Percentiles rank a stretch among this genome's conserved stretches.
These are phyloP conservation scores for Acleris literana DNA, from an alignment of 2,888 invertebrate species.

Conservation along the genomic window DNA sequence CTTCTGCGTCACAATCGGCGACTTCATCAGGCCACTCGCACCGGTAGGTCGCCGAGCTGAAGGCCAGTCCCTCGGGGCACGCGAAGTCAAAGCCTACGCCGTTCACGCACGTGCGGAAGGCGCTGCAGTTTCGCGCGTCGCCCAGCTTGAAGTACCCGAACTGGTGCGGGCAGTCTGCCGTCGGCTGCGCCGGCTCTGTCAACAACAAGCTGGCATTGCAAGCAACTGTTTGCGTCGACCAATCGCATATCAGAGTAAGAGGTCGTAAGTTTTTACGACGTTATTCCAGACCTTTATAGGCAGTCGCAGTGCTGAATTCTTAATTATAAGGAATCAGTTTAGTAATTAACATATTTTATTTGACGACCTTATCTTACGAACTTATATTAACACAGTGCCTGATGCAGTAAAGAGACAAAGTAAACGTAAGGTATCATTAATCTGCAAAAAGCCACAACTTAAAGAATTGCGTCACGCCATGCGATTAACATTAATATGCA, in stretches of 20 bases:
- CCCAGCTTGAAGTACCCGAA: slow-evolving; percentile 91
- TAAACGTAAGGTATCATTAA: neutral
- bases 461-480: slow-evolving; percentile 17
- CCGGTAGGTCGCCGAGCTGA: slow-evolving; percentile 87
- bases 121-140: slow-evolving; percentile 85
- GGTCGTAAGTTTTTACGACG: slow-evolving; percentile 4
- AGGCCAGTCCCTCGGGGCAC: slow-evolving; percentile 93
- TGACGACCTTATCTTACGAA: neutral
- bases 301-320: slow-evolving; percentile 17
- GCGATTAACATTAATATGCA: slow-evolving; percentile 12
- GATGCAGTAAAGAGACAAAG: slow-evolving; percentile 1
- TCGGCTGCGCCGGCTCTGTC: slow-evolving; percentile 87
- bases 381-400: neutral
- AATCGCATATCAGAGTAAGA: no score
- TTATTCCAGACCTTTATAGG: slow-evolving; percentile 1
- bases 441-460: slow-evolving; percentile 9
- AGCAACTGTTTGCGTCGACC: no score
- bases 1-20: slow-evolving; percentile 90
- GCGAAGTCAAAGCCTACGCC: slow-evolving; percentile 89
- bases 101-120: slow-evolving; percentile 91
- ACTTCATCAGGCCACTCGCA: slow-evolving; percentile 96
- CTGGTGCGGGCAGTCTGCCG: slow-evolving; percentile 91
- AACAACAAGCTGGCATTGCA: neutral
- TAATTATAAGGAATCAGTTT: no score
- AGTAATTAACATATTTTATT: neutral